Conservation (phyloP, 23 tunicate genomes). For the Pegea sp. region DNA sequence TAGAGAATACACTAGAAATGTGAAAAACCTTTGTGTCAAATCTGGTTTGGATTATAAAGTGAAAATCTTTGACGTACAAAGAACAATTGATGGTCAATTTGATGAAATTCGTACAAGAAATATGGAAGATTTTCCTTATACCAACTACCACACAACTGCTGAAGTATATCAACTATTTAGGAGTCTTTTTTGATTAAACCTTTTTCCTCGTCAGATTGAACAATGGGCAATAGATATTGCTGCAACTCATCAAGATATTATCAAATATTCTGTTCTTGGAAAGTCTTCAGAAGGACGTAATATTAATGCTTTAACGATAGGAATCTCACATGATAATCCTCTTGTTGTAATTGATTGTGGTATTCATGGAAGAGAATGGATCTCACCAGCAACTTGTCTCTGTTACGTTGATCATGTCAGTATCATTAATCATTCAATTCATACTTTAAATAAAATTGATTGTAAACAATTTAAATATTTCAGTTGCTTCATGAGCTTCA, state of each 20-base stretch:
- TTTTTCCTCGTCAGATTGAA: conserved; percentile 6
- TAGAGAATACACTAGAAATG: conserved; percentile 12
- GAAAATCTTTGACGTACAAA: conserved; percentile 44
- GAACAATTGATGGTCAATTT: conserved; percentile 29
- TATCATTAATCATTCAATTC: neutral
- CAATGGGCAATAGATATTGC: conserved; percentile 22
- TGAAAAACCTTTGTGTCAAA: conserved; percentile 9
- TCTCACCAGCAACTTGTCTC: conserved; percentile 63
- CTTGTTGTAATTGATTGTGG: conserved; percentile 45
- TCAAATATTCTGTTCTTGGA: conserved; percentile 3
- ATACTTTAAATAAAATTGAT: neutral
- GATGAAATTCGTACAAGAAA: conserved; percentile 1
- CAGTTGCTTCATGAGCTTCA: conserved; percentile 32
- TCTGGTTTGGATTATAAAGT: conserved; percentile 22
- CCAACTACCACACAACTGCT: conserved; percentile 42
- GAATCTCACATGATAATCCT: conserved; percentile 15
- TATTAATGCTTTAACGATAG: conserved; percentile 12
- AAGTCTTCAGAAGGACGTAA: conserved; percentile 14
- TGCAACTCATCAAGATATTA: conserved; percentile 3
- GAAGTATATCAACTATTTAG: conserved; percentile 23
- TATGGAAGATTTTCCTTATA: conserved; percentile 13
- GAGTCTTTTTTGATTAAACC: too few species aligned
- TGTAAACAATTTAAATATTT: neutral
- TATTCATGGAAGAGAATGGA: conserved; percentile 63
- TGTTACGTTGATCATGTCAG: conserved; percentile 22